These are phyloP conservation scores for Microcebus lehilahytsara DNA, from an alignment of 2,113 vertebrate genomes.

Conservation along the genomic window DNA sequence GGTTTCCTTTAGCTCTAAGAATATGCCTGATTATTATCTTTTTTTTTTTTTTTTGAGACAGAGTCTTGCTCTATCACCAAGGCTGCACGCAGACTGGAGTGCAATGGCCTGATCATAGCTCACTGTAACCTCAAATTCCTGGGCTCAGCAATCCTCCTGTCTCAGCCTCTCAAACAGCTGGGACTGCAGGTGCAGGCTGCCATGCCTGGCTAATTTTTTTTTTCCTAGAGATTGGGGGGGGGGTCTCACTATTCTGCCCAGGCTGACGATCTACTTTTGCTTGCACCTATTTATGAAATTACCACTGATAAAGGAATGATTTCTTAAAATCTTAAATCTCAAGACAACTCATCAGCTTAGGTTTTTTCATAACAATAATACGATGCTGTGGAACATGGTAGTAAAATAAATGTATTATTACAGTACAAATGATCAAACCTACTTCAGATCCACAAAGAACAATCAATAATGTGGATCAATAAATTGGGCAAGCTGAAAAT, in stretches of 20 bases:
- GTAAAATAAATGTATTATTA: neutral
- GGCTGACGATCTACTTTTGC: neutral
- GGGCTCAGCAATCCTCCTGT: no score
- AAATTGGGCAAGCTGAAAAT: neutral
- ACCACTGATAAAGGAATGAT: neutral
- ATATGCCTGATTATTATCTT: neutral
- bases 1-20: slow-evolving; percentile 45
- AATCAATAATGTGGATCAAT: neutral
- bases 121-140: no score
- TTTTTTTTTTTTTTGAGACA: no score
- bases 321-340: slow-evolving; percentile 48
- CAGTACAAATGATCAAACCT: slow-evolving; percentile 27
- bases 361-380: slow-evolving; percentile 5
- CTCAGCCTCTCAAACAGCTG: no score
- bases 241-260: no score
- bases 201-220: no score
- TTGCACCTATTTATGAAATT: slow-evolving; percentile 9
- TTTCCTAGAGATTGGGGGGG: no score
- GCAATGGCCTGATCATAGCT: no score
- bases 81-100: no score
- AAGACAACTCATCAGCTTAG: slow-evolving; percentile 23
- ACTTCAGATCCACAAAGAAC: slow-evolving; percentile 11
- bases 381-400: neutral
- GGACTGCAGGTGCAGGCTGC: no score
- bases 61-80: no score